A percentile compares a stretch with the other conserved stretches of the same genome.
Evolutionary conservation across 2,888 invertebrate species (phyloP).

Genomic region (Campoplex capitator): DNA sequence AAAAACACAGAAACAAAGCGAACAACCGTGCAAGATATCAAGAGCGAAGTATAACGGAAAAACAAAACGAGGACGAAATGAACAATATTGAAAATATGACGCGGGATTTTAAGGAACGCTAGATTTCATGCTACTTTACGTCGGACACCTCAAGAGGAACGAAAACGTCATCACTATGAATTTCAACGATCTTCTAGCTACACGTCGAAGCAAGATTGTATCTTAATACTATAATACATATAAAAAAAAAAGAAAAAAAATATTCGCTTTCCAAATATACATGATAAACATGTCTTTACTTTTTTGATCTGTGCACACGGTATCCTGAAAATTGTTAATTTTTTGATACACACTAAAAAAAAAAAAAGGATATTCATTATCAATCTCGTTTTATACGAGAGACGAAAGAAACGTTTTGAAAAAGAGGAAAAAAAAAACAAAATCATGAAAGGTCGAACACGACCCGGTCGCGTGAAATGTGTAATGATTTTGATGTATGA

Average conservation of each 20-base stretch:
- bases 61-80: conserved; percentile 26
- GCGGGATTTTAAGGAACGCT: conserved; percentile 17
- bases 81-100: conserved; percentile 32
- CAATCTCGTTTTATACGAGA: conserved; percentile 33
- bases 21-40: conserved; percentile 59
- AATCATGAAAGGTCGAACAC: conserved; percentile 26
- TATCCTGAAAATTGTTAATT: conserved; percentile 77
- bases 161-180: conserved; percentile 72
- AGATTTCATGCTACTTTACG: conserved; percentile 41
- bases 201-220: conserved; percentile 82
- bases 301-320: conserved; percentile 82
- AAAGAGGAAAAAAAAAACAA: not conserved
- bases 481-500: conserved; percentile 63
- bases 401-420: conserved; percentile 14
- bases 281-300: conserved; percentile 81
- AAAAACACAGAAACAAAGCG: conserved; percentile 51
- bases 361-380: conserved; percentile 62
- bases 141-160: conserved; percentile 72
- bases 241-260: conserved; percentile 63
- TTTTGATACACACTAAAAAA: conserved; percentile 47
- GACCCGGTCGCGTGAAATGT: conserved; percentile 45
- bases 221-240: conserved; percentile 80
- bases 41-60: conserved; percentile 43
- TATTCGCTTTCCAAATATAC: conserved; percentile 82
- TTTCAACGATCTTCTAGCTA: conserved; percentile 75